Base-by-base conservation (phyloP, 1,140 invertebrate genomes). In the Gonioctena quinquepunctata region DNA sequence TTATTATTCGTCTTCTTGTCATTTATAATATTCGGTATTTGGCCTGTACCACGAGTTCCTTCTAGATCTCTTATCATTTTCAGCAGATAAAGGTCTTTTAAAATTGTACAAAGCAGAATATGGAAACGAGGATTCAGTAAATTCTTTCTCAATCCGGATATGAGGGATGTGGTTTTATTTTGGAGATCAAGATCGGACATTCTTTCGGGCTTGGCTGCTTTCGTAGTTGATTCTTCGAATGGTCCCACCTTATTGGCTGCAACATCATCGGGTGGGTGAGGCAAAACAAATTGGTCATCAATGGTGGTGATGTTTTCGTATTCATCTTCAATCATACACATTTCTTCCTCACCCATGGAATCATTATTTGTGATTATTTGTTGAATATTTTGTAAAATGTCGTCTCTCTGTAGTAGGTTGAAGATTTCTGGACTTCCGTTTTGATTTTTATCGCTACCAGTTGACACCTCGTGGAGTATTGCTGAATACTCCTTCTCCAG, bases 61-160 rank as follows among this genome's bases (percentile, higher is more conserved):
- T 66, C 52, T 27, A 74, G 33, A 28, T 74, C 60, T 21, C 27
- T 70, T 21, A 74, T 63, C 18, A 74, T 13, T 61, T 69, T 74
- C 4, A 74, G 68, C 1, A 74, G 25, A 26, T 68, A 74, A 19
- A 74, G n/a, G 48, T 74, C 72, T 48, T 74, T 68, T 26, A 74
- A 11, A 1, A 74, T 18, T 16, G 72, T 74, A 27, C 60, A 65
- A 1, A 71, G 22, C 28, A 74, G 68, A 33, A 71, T 70, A 13
- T 74, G 72, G 2, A 71, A 52, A 22, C 25, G 57, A 3, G 69
- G 60, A 62, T 25, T 25, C 59, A 25, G n/a, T 33, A 61, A 61
- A 23, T 23, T 68, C 49, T 49, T 65, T 3, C 65, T 61, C 1
- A 74, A 16, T n/a, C 33, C 19, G 66, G 65, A 64, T 7, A 59